These are phyloP conservation scores for Acinonyx jubatus DNA, from an alignment of 2,113 vertebrate genomes.

Conservation along the genomic window DNA sequence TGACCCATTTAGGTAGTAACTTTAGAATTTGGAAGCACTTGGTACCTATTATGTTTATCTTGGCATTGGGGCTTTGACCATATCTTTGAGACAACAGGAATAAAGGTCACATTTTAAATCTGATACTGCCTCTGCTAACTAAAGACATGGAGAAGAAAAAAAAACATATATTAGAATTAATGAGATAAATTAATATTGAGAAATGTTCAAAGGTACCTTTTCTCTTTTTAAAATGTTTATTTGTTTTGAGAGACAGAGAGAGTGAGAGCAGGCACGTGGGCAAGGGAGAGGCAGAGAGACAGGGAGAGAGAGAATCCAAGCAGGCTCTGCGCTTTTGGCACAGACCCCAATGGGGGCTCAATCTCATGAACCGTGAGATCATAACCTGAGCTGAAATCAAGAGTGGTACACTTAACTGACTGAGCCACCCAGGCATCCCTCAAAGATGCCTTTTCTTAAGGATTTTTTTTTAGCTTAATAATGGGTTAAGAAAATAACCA, in stretches of 20 bases:
- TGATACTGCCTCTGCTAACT: neutral
- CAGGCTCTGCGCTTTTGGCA: no score
- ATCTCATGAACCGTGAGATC: no score
- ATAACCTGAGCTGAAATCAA: no score
- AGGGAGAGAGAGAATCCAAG: no score
- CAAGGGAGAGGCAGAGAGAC: no score
- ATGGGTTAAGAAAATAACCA: neutral
- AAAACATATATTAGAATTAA: neutral
- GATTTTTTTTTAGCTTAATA: neutral
- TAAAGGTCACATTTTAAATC: slow-evolving; percentile 7
- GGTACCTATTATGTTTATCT: neutral
- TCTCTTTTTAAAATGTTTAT: neutral
- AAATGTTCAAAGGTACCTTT: neutral
- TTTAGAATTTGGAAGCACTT: neutral
- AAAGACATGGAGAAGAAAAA: neutral
- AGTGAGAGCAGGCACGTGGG: no score
- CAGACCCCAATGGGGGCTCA: no score
- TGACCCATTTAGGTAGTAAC: neutral
- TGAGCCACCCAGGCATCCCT: neutral
- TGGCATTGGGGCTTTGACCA: neutral
- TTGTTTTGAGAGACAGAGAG: no score
- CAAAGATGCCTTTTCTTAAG: slow-evolving; percentile 5
- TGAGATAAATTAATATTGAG: neutral
- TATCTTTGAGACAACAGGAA: neutral
- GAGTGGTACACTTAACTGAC: no score